Percentiles rank a stretch among this genome's conserved stretches.
phyloP scores from a whole-genome alignment of 2,797 vertebrate genomes.

The Rhinichthys osculus region DNA sequence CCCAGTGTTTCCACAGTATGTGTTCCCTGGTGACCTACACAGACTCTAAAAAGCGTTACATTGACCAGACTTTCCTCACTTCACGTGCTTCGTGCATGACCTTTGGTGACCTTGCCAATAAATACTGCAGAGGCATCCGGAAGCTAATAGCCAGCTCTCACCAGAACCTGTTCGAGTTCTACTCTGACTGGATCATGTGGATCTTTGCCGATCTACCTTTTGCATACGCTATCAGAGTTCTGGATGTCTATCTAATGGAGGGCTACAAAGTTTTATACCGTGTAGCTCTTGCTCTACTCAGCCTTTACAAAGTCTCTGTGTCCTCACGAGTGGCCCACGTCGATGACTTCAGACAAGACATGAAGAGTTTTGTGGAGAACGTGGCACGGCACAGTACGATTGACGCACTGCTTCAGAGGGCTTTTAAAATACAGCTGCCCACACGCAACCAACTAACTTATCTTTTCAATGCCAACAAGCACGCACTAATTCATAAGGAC shows the following conservation, averaged over 20 bases:
- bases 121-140: slow-evolving; percentile 86
- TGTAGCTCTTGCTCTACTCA: slow-evolving; percentile 84
- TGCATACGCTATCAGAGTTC: slow-evolving; percentile 82
- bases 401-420: slow-evolving; percentile 82
- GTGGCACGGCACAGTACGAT: slow-evolving; percentile 73
- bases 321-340: slow-evolving; percentile 77
- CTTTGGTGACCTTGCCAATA: slow-evolving; percentile 89
- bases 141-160: slow-evolving; percentile 84
- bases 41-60: slow-evolving; percentile 82
- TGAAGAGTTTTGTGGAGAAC: slow-evolving; percentile 82
- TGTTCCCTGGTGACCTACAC: slow-evolving; percentile 82
- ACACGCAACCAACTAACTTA: slow-evolving; percentile 87
- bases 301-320: slow-evolving; percentile 82
- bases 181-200: slow-evolving; percentile 89
- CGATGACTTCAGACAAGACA: slow-evolving; percentile 80
- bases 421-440: slow-evolving; percentile 84
- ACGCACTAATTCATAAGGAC: slow-evolving; percentile 82
- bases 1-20: slow-evolving; percentile 85
- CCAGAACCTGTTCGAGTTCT: slow-evolving; percentile 86
- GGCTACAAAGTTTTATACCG: slow-evolving; percentile 91
- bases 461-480: slow-evolving; percentile 86
- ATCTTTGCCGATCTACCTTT: slow-evolving; percentile 89
- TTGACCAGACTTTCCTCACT: slow-evolving; percentile 86
- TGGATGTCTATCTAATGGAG: slow-evolving; percentile 87
- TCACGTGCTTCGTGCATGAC: slow-evolving; percentile 88